Percentiles rank a stretch among this genome's conserved stretches.
Evolutionary conservation across 2,113 vertebrate genomes (phyloP).

Genomic region (Toxotes chatareus): DNA sequence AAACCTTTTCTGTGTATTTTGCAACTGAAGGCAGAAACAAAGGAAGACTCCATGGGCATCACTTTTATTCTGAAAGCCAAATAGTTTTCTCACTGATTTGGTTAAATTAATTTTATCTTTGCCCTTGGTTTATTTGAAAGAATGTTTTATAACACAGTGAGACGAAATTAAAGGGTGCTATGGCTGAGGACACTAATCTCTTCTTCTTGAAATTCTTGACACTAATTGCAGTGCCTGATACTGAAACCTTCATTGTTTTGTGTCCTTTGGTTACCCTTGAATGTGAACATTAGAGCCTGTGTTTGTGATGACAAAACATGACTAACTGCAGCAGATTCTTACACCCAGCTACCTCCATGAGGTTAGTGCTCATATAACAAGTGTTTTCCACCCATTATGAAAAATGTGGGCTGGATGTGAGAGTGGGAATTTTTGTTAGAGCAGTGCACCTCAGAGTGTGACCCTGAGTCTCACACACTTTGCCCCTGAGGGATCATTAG

Average conservation of each 20-base stretch:
- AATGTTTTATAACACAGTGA: constrained; percentile 12
- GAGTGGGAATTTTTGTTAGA: background rate
- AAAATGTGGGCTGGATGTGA: background rate
- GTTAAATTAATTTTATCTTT: constrained; percentile 40
- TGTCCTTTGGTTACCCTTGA: constrained; percentile 37
- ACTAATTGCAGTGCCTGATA: constrained; percentile 24
- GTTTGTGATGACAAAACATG: background rate
- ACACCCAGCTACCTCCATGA: background rate
- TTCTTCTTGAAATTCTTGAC: constrained; percentile 30
- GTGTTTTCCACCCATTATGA: background rate
- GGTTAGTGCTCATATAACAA: background rate
- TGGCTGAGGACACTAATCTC: constrained; percentile 30
- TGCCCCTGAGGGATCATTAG: constrained; percentile 30
- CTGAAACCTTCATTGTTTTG: constrained; percentile 10
- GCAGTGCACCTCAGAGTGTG: background rate
- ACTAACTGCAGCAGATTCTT: background rate
- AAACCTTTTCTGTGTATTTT: background rate
- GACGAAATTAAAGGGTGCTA: constrained; percentile 9
- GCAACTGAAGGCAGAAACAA: background rate
- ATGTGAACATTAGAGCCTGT: background rate
- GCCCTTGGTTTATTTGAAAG: constrained; percentile 35
- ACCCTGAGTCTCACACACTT: constrained; percentile 23
- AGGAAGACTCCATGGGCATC: background rate
- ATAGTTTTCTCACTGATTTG: constrained; percentile 26
- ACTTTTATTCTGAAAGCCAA: constrained; percentile 27